Evolutionary conservation across 2,113 vertebrate species (phyloP), one percentile per base, ranked within the genome.

Genomic region (Sander vitreus): DNA sequence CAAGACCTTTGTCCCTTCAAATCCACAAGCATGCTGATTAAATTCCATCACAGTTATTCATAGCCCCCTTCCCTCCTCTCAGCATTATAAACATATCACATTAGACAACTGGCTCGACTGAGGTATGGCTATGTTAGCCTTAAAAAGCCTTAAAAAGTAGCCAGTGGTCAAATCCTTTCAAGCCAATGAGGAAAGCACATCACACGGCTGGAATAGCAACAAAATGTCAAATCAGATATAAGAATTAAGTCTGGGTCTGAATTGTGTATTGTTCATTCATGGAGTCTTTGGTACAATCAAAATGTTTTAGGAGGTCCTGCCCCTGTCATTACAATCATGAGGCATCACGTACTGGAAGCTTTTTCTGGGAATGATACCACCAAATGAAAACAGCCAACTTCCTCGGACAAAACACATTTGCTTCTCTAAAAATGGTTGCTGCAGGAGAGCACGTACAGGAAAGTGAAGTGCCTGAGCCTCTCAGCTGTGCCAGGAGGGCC

Each of bases 11-110:
- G 81, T 74, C 77, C 69, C n/a, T 85, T 59, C 6, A 39, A 78
- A 80, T 43, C 45, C 73, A 75, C 67, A 67, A 25, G 43, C n/a
- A 12, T 3, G 48, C 78, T 84, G 90, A 92, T 92, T 93, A 90
- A 86, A 93, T 93, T 92, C 89, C 90, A 76, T 59, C 64, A 30
- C 21, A n/a, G 75, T 89, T 74, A 86, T 88, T 90, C 81, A 88
- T 60, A 76, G 65, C 48, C 62, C 14, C 70, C 30, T 14, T 62
- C 23, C 66, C 57, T 63, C 59, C 36, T 73, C 51, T 21, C 67
- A 50, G 68, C 45, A 62, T 70, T 67, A 75, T 51, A 79, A 87
- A 67, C 27, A 63, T 18, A 57, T 81, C 43, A 58, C 75, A 43
- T 23, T 73, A 33, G 62, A 76, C 66, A 63, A 6, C 19, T 3